These are phyloP conservation scores for Ectropis grisescens DNA, from an alignment of 1,140 invertebrate species.

Conservation along the genomic window DNA sequence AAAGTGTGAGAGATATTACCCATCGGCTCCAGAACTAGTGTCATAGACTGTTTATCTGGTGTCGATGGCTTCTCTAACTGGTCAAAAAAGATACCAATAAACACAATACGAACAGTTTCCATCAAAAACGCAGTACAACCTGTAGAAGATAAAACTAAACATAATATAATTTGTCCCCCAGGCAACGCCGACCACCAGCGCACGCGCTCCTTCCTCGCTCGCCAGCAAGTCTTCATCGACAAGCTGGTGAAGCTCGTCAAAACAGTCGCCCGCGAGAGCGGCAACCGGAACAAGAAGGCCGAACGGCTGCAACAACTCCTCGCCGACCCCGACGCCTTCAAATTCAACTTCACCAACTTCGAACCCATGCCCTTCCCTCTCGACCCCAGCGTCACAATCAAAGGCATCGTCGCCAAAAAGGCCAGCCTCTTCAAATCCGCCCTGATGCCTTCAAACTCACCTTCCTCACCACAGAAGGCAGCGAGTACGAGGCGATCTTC, in stretches of 20 bases:
- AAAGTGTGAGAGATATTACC: slow-evolving; percentile 64
- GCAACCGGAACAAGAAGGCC: slow-evolving; percentile 92
- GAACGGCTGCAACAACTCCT: slow-evolving; percentile 89
- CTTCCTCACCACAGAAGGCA: slow-evolving; percentile 85
- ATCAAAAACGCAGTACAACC: no score
- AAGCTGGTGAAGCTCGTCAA: slow-evolving; percentile 93
- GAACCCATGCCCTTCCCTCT: slow-evolving; percentile 94
- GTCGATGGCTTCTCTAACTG: slow-evolving; percentile 90
- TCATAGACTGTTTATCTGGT: no score
- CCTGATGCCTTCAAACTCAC: slow-evolving; percentile 96
- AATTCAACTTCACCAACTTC: slow-evolving; percentile 92
- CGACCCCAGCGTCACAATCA: slow-evolving; percentile 92
- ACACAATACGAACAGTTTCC: no score
- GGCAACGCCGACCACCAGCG: slow-evolving; percentile 79
- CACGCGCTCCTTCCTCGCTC: slow-evolving; percentile 77
- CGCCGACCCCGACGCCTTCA: slow-evolving; percentile 84
- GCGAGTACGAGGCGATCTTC: slow-evolving; percentile 97
- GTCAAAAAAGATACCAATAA: slow-evolving; percentile 84
- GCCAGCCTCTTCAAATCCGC: slow-evolving; percentile 97
- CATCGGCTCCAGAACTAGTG: slow-evolving; percentile 84
- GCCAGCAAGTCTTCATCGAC: slow-evolving; percentile 93
- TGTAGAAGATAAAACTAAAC: no score
- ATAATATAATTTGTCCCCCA: slow-evolving; percentile 19
- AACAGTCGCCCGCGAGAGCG: slow-evolving; percentile 90
- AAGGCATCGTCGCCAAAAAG: slow-evolving; percentile 90